Base-by-base conservation (phyloP, 1,140 invertebrate species). In the Aphaenogaster floridana region DNA sequence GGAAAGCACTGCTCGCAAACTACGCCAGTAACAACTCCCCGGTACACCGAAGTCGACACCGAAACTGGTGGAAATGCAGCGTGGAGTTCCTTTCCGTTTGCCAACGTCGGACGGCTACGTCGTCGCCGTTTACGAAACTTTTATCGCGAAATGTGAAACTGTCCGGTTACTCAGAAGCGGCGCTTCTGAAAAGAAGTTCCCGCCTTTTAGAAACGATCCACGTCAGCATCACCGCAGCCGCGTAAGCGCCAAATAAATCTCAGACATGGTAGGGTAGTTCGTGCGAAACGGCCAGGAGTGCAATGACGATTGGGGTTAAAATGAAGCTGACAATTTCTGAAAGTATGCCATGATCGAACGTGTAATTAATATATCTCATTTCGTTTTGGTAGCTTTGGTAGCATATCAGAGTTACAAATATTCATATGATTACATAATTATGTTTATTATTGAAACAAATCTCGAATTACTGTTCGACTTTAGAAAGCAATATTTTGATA, bases 61-160 rank as follows among this genome's bases (percentile, higher is more conserved):
- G 72, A 86, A 79, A 86, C 83, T 57, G 72, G 52, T 66, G 48
- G 83, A 77, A 79, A 86, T 66, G 59, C 61, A 64, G 42, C 83
- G 48, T 15, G 64, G 52, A 86, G 76, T 59, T 69, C n/a, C 61
- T 81, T 86, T 80, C 42, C 85, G 77, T 80, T 86, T 86, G 76
- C 52, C 64, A 78, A 86, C 13, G 52, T 68, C 63, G 28, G 59
- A 78, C 83, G 72, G 61, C 48, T 42, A 85, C 59, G 72, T 64
- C 74, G 42, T 66, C 83, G 61, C 39, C 83, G 59, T 86, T 86
- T 79, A 79, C 83, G 83, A 86, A 86, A 86, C 83, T 86, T 86
- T 86, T 86, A 86, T 79, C 59, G 74, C 61, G 48, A 68, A 64
- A 86, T 77, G 83, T 57, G 83, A 66, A 79, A 84, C 83, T 79